Base-by-base conservation (phyloP, 2,888 invertebrate genomes). In the Thera britannica region DNA sequence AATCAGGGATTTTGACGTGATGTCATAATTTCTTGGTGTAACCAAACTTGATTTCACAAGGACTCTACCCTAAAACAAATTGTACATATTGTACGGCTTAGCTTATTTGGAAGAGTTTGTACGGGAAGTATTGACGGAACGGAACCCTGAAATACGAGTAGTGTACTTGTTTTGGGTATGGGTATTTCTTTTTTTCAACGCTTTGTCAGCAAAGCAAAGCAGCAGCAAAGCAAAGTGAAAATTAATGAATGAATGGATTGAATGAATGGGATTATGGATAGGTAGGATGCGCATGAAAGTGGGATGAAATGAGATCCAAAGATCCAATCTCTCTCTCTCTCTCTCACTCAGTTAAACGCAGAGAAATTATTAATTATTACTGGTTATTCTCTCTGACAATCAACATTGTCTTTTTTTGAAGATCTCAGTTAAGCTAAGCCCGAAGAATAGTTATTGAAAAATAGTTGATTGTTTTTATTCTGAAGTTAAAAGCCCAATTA, bases 1-100 rank as follows among this genome's bases (percentile, higher is more conserved):
- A 65, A 62, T 65, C 62, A 65, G 58, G 55, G 62, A 58, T 59
- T 62, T 51, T 52, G 66, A 70, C 62, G 66, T 70, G 69, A 70
- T 70, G 69, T 70, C 69, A 70, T 66, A 57, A 55, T 58, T 63
- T 58, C 49, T 54, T 41, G 51, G 60, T 44, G 48, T 23, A 48
- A 11, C 59, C 56, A 36, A 51, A 38, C 49, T 57, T 63, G 52
- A 36, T 61, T 57, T 57, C 51, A 36, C 52, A 34, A 56, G 52
- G 57, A 51, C 59, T 52, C 2, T 12, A 5, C n/a, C 38, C 44
- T 9, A 38, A 38, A 38, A 5, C 6, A 38, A 38, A 38, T 38
- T 38, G 38, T 38, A 23, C 7, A 3, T 41, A 5, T 41, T 7
- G 5, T 5, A 46, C 44, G 7, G 2, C 44, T 38, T 44, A 51